Evolutionary conservation across 2,888 invertebrate genomes (phyloP).

Genomic region (Andrena fulva): DNA sequence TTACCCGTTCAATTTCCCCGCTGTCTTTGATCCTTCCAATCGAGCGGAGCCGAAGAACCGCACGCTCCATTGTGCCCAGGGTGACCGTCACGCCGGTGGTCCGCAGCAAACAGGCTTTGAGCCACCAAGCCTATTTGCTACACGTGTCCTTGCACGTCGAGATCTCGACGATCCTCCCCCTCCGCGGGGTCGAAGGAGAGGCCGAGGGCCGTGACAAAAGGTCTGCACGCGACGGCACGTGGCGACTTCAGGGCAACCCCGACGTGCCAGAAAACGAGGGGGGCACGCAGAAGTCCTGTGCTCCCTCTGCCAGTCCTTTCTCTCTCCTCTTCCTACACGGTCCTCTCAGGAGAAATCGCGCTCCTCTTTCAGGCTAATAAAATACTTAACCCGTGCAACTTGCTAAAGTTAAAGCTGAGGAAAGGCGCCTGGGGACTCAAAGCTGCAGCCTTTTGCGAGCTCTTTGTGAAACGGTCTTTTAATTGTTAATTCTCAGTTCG

Average conservation of each 20-base stretch:
- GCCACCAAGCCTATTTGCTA: slow-evolving; percentile 82
- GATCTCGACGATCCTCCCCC: slow-evolving; percentile 68
- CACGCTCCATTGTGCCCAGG: slow-evolving; percentile 28
- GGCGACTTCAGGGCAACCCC: slow-evolving; percentile 66
- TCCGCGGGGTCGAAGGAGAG: slow-evolving; percentile 20
- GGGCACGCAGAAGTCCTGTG: slow-evolving; percentile 31
- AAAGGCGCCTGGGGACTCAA: too few relatives aligned
- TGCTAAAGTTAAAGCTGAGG: too few relatives aligned
- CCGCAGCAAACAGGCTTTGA: slow-evolving; percentile 76
- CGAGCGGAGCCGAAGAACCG: slow-evolving; percentile 29
- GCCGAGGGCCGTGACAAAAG: slow-evolving; percentile 58
- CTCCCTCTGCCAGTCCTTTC: neutral
- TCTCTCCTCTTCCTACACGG: neutral
- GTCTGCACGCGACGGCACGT: slow-evolving; percentile 77
- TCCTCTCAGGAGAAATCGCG: neutral
- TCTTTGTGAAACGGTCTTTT: too few relatives aligned
- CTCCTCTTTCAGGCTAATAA: neutral
- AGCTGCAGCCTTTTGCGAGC: too few relatives aligned
- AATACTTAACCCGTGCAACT: too few relatives aligned
- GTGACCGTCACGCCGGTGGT: slow-evolving; percentile 45
- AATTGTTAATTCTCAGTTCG: too few relatives aligned
- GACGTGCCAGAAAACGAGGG: slow-evolving; percentile 75
- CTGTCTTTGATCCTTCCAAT: slow-evolving; percentile 40
- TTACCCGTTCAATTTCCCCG: slow-evolving; percentile 34
- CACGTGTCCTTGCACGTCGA: slow-evolving; percentile 80